phyloP scores from a whole-genome alignment of 35 echinoderm and acorn worm genomes.

The Heliocidaris tuberculata region DNA sequence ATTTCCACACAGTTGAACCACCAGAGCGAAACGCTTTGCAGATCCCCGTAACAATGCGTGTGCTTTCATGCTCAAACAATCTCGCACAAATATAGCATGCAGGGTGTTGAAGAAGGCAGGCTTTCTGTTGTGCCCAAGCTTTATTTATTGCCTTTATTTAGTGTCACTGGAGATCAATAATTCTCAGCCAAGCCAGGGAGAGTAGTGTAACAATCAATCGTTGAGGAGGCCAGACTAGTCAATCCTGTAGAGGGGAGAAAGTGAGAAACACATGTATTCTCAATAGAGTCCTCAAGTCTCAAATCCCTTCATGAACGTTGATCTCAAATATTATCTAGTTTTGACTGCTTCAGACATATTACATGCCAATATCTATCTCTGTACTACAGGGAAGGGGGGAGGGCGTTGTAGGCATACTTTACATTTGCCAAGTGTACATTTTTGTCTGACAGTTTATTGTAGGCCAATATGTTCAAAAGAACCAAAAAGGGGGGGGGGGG shows the following conservation, averaged over 20 bases:
- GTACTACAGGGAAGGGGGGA: too few species aligned
- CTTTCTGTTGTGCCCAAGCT: conserved; percentile 5
- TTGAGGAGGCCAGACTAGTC: not conserved
- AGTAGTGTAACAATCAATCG: conserved; percentile 22
- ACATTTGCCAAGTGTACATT: too few species aligned
- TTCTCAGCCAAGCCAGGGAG: not conserved
- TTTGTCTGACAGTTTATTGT: too few species aligned
- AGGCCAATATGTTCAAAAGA: too few species aligned
- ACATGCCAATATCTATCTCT: too few species aligned
- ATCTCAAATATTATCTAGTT: not conserved
- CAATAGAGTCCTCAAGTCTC: not conserved
- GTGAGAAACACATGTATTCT: not conserved
- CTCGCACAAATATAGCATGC: not conserved
- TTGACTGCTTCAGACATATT: too few species aligned
- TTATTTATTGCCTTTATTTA: conserved; percentile 41
- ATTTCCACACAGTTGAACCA: not conserved
- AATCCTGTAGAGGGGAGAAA: not conserved
- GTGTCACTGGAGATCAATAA: conserved; percentile 11
- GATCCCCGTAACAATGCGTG: not conserved
- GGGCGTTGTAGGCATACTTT: too few species aligned
- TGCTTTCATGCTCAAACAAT: conserved; percentile 11
- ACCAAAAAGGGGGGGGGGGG: too few species aligned
- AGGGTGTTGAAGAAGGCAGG: conserved; percentile 7
- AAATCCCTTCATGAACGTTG: not conserved
- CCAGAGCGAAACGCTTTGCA: not conserved